Conservation (phyloP, 2,888 invertebrate species). For the Lissonota sp. region DNA sequence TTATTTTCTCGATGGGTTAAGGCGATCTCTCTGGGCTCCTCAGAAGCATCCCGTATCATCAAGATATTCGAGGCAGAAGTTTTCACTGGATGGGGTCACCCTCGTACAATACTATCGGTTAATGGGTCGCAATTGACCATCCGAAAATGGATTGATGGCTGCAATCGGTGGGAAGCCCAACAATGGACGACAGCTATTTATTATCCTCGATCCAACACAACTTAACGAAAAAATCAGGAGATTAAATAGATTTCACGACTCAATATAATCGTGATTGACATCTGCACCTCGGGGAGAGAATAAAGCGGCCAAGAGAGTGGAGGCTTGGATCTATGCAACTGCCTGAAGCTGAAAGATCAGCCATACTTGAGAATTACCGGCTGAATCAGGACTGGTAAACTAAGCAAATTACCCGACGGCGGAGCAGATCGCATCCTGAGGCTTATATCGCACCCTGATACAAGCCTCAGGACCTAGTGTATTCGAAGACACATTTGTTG, state of each 20-base stretch:
- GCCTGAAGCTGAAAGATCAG: too few species aligned
- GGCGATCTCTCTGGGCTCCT: background rate
- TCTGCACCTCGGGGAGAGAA: background rate
- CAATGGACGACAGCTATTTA: conserved; percentile 8
- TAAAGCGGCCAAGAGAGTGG: too few species aligned
- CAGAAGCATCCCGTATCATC: background rate
- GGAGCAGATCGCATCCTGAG: too few species aligned
- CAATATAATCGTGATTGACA: conserved; percentile 7
- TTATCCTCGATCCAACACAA: background rate
- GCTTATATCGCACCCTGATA: too few species aligned
- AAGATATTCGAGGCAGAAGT: background rate
- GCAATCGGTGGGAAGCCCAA: conserved; percentile 1
- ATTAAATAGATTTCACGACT: background rate
- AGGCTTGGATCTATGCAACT: too few species aligned
- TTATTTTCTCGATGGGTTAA: background rate
- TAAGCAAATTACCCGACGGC: too few species aligned
- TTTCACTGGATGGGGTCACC: conserved; percentile 5
- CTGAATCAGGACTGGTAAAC: too few species aligned
- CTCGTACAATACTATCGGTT: background rate
- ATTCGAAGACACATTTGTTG: too few species aligned
- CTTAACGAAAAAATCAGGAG: conserved; percentile 5
- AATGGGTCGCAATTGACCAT: conserved; percentile 14
- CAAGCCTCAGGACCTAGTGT: too few species aligned
- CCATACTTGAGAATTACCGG: too few species aligned
- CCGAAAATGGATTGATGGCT: background rate